Percentiles rank a stretch among this genome's conserved stretches.
phyloP scores from a whole-genome alignment of 2,797 vertebrate species.

The Gephyroberyx darwinii region DNA sequence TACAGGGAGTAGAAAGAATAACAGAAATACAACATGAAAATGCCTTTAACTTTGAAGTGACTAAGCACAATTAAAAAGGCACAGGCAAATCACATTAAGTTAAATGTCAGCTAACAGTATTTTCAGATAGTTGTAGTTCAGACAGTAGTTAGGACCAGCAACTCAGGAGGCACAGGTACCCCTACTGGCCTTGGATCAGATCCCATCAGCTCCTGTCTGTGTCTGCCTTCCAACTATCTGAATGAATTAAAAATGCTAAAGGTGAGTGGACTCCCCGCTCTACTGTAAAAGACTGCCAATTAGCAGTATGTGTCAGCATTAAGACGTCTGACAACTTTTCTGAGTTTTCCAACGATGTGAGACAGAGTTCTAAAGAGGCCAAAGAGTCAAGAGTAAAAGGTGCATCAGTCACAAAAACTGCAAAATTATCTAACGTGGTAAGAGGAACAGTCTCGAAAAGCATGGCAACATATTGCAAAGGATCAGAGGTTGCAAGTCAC shows the following conservation, averaged over 20 bases:
- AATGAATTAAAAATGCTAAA: too few species aligned
- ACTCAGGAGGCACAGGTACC: constrained; percentile 7
- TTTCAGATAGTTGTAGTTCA: not conserved
- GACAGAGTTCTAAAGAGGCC: too few species aligned
- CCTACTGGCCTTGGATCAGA: not conserved
- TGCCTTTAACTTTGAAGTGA: not conserved
- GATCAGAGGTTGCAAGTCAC: constrained; percentile 47
- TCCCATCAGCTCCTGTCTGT: not conserved
- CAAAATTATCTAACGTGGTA: not conserved
- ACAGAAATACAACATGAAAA: not conserved
- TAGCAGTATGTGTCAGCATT: constrained; percentile 13
- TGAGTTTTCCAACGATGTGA: not conserved
- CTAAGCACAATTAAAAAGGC: not conserved
- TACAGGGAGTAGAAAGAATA: not conserved
- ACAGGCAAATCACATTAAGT: constrained; percentile 12
- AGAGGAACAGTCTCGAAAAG: constrained; percentile 19
- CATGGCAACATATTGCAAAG: constrained; percentile 23
- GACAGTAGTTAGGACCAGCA: not conserved
- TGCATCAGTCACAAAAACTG: too few species aligned
- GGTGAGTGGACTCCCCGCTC: constrained; percentile 3
- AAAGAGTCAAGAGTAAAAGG: too few species aligned
- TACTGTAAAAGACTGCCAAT: constrained; percentile 26
- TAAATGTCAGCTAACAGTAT: constrained; percentile 3
- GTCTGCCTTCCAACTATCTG: not conserved
- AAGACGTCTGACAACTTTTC: constrained; percentile 20